Conservation (phyloP, 2,888 invertebrate species). For the Fragum whitleyi region DNA sequence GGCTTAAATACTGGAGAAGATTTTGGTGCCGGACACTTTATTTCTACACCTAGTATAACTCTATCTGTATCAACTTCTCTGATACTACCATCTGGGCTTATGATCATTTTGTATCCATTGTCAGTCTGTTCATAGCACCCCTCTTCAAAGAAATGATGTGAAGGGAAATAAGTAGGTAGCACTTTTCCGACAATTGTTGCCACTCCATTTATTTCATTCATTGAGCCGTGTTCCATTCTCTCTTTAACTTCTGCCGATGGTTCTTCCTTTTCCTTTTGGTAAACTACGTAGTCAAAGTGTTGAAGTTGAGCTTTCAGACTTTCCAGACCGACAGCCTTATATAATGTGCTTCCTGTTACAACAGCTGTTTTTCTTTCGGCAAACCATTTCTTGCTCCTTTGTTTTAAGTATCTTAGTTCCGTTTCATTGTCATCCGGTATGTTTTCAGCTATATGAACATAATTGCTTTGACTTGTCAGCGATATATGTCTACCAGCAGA, state of each 20-base stretch:
- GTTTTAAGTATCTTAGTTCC: slow-evolving; percentile 19
- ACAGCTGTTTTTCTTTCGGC: slow-evolving; percentile 12
- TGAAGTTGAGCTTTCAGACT: slow-evolving; percentile 36
- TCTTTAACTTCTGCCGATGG: slow-evolving; percentile 28
- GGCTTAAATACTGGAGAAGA: background rate
- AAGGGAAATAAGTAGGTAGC: slow-evolving; percentile 26
- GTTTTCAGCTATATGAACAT: slow-evolving; percentile 24
- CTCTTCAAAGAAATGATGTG: slow-evolving; percentile 26
- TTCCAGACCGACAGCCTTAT: slow-evolving; percentile 45
- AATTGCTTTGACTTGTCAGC: slow-evolving; percentile 28
- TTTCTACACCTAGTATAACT: slow-evolving; percentile 39
- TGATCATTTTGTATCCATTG: background rate
- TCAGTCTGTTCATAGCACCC: slow-evolving; percentile 29
- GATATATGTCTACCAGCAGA: background rate
- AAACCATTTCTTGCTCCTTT: slow-evolving; percentile 33
- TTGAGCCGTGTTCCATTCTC: slow-evolving; percentile 28
- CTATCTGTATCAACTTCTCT: background rate
- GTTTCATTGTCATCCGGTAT: background rate
- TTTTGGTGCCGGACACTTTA: slow-evolving; percentile 56
- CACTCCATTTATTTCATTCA: slow-evolving; percentile 44
- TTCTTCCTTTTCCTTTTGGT: background rate
- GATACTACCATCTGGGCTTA: slow-evolving; percentile 56
- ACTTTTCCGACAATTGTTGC: slow-evolving; percentile 38
- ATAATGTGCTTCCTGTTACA: slow-evolving; percentile 42
- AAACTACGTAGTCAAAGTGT: background rate